A percentile compares a stretch with the other conserved stretches of the same genome.
Evolutionary conservation across 1,140 invertebrate genomes (phyloP).

Genomic region (Drosophila paulistorum): DNA sequence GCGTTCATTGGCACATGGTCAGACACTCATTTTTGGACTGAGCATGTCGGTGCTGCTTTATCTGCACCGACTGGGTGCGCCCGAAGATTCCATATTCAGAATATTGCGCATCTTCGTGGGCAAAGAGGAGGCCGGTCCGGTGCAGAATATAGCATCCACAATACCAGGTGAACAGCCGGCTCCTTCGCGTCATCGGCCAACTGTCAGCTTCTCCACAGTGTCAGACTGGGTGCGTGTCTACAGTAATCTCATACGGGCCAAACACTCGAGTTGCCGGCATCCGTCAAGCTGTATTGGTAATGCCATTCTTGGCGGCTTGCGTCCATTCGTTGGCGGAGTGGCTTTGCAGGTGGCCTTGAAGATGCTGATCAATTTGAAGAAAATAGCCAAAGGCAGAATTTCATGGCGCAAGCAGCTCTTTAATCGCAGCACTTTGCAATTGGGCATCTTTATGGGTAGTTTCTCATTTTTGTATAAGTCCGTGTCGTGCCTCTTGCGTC

Average conservation of each 20-base stretch:
- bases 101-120: slow-evolving; percentile 87
- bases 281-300: slow-evolving; percentile 86
- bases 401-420: slow-evolving; percentile 84
- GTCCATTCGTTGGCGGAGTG: slow-evolving; percentile 86
- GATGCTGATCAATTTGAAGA: slow-evolving; percentile 81
- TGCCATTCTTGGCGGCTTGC: slow-evolving; percentile 84
- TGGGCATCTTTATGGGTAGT: slow-evolving; percentile 87
- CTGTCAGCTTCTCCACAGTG: slow-evolving; percentile 54
- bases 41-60: slow-evolving; percentile 86
- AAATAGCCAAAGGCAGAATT: slow-evolving; percentile 84
- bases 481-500: slow-evolving; percentile 85
- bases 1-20: slow-evolving; percentile 86
- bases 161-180: slow-evolving; percentile 40
- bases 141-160: not conserved
- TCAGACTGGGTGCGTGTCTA: slow-evolving; percentile 68
- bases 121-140: slow-evolving; percentile 85
- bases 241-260: slow-evolving; percentile 70
- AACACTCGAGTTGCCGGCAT: slow-evolving; percentile 86
- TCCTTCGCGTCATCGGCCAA: slow-evolving; percentile 44
- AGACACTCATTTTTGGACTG: slow-evolving; percentile 87
- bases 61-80: slow-evolving; percentile 84
- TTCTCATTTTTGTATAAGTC: slow-evolving; percentile 87
- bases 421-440: slow-evolving; percentile 85
- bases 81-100: slow-evolving; percentile 86
- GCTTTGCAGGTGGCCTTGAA: slow-evolving; percentile 86